Percentiles rank a stretch among this genome's conserved stretches.
Conservation (phyloP, 2,888 invertebrate species). For the Lepidochitona cinerea region DNA sequence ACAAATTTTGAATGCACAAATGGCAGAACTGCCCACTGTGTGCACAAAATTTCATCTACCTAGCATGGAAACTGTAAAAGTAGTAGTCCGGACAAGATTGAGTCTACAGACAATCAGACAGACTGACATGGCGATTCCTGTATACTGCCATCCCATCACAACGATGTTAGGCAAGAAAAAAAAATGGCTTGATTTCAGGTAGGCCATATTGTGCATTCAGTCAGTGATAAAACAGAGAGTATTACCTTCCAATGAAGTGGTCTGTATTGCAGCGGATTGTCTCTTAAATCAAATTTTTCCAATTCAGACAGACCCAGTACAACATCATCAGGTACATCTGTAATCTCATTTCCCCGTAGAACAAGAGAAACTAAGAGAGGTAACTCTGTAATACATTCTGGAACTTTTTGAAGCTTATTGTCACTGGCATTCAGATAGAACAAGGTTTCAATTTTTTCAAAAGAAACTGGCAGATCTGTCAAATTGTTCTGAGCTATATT, state of each 20-base stretch:
- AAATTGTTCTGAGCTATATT: conserved; percentile 62
- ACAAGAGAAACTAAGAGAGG: conserved; percentile 45
- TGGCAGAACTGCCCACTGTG: too few species aligned
- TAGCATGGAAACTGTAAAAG: too few species aligned
- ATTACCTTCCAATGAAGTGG: conserved; percentile 67
- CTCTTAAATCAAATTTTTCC: conserved; percentile 64
- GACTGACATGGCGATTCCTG: too few species aligned
- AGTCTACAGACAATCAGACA: too few species aligned
- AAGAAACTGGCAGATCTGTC: conserved; percentile 44
- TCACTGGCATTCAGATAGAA: conserved; percentile 57
- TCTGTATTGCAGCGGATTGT: conserved; percentile 53
- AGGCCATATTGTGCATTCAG: too few species aligned
- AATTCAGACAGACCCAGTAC: conserved; percentile 56
- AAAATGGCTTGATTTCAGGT: too few species aligned
- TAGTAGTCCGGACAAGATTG: too few species aligned
- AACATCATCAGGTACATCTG: conserved; percentile 55
- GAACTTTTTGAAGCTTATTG: conserved; percentile 56
- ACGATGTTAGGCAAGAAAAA: too few species aligned
- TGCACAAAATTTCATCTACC: too few species aligned
- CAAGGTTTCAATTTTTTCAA: conserved; percentile 46
- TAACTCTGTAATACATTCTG: conserved; percentile 51
- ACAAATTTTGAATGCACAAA: too few species aligned
- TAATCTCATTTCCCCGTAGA: conserved; percentile 52
- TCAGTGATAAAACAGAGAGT: too few species aligned
- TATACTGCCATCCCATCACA: too few species aligned